These are phyloP conservation scores for Moxostoma hubbsi DNA, from an alignment of 2,797 vertebrate species.

Conservation along the genomic window DNA sequence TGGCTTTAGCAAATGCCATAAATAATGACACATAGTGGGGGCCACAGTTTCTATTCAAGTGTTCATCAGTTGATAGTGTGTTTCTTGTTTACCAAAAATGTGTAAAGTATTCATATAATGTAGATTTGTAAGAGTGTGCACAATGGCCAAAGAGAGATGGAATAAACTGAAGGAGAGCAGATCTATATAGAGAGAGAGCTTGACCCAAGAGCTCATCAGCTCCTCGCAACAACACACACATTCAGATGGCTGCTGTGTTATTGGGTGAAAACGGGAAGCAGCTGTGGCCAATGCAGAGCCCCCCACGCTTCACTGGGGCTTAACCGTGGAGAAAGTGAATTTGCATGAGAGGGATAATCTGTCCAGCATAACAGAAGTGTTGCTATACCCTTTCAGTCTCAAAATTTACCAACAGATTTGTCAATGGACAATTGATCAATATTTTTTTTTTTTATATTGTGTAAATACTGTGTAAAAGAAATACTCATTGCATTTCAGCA, in stretches of 20 bases:
- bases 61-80: background rate
- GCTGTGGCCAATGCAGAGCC: constrained; percentile 84
- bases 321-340: constrained; percentile 82
- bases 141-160: constrained; percentile 35
- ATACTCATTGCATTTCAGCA: too few relatives aligned
- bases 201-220: constrained; percentile 77
- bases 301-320: constrained; percentile 86
- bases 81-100: background rate
- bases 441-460: too few relatives aligned
- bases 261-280: constrained; percentile 89
- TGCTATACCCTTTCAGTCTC: background rate
- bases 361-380: constrained; percentile 74
- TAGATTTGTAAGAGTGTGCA: constrained; percentile 11
- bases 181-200: constrained; percentile 59
- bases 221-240: constrained; percentile 53
- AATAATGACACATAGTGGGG: background rate
- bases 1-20: background rate
- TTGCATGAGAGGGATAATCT: constrained; percentile 96
- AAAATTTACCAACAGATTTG: background rate
- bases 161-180: constrained; percentile 20
- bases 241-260: constrained; percentile 87
- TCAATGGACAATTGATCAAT: too few relatives aligned
- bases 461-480: too few relatives aligned
- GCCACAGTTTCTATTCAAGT: background rate
- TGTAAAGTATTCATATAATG: constrained; percentile 19